Evolutionary conservation across 2,888 invertebrate genomes (phyloP), one percentile per base, ranked within the genome.

Genomic region (Hypercompe scribonia): DNA sequence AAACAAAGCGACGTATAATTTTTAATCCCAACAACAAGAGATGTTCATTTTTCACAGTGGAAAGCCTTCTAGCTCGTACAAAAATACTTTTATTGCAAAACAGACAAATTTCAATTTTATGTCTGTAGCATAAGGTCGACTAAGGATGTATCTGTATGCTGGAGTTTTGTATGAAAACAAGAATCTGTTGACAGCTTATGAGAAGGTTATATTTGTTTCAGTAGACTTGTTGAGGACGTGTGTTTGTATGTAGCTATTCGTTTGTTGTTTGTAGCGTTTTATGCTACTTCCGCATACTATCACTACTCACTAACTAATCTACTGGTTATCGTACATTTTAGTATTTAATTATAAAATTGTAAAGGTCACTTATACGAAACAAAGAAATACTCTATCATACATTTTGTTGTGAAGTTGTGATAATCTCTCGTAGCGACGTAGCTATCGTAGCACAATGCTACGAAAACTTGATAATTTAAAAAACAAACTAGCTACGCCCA

Each of bases 31-130:
- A 91, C 92, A 88, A 89, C 90, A 87, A 87, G 93, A 90, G 92
- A 91, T 93, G 94, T 90, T 95, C 94, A 94, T 94, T 95, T 95
- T 93, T 94, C 94, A 92, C 90, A 81, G 82, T 79, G 76, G 86
- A 88, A 87, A 89, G 84, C 84, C 84, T 88, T 88, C 79, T 84
- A 80, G 70, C 83, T 75, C 78, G 73, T 69, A 72, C 77, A 80
- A 80, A 84, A 81, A 82, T 74, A 74, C 64, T 63, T 46, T 42
- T 58, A 65, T 21, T 28, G 13, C n/a, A 50, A 24, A 61, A 76
- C 81, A 77, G 21, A 63, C 74, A 7, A 89, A 85, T 87, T 72
- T 76, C 63, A 72, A 86, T 90, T 78, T 80, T 93, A 83, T 80
- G 1, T 3, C 50, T 4, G 34, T 42, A 21, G 8, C 3, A 77